These are phyloP conservation scores for Lepilemur ruficaudatus DNA, from an alignment of 2,797 vertebrate species.

Conservation along the genomic window DNA sequence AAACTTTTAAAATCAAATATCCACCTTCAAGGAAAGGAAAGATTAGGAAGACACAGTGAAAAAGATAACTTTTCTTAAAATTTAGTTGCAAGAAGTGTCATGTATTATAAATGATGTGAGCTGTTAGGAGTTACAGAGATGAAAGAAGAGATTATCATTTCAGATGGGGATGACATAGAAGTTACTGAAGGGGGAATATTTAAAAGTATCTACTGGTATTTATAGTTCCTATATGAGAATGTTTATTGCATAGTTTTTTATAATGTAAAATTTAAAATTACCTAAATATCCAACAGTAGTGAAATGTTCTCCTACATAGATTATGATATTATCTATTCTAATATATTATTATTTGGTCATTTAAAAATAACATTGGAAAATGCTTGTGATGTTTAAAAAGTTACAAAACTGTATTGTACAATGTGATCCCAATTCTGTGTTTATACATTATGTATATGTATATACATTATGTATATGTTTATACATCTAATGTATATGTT, in stretches of 20 bases:
- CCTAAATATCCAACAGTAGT: background rate
- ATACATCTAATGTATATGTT: no score
- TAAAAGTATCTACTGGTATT: background rate
- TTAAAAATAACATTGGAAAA: background rate
- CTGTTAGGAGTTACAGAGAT: background rate
- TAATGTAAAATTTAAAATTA: slow-evolving; percentile 8
- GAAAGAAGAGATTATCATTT: background rate
- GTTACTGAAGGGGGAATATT: background rate
- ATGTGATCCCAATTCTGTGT: background rate
- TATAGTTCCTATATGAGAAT: background rate
- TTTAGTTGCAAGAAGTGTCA: background rate
- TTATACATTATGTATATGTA: no score
- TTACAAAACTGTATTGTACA: background rate
- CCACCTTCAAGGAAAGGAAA: background rate
- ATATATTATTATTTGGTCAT: background rate
- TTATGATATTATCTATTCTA: background rate
- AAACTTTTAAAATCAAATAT: background rate
- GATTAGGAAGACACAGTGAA: background rate
- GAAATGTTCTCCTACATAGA: background rate
- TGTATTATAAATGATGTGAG: background rate
- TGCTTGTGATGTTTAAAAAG: background rate
- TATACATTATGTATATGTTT: no score
- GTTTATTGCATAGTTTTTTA: background rate
- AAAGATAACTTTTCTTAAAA: background rate
- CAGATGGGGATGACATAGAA: background rate